Evolutionary conservation across 2,888 invertebrate species (phyloP).

Genomic region (Agrotis puta): DNA sequence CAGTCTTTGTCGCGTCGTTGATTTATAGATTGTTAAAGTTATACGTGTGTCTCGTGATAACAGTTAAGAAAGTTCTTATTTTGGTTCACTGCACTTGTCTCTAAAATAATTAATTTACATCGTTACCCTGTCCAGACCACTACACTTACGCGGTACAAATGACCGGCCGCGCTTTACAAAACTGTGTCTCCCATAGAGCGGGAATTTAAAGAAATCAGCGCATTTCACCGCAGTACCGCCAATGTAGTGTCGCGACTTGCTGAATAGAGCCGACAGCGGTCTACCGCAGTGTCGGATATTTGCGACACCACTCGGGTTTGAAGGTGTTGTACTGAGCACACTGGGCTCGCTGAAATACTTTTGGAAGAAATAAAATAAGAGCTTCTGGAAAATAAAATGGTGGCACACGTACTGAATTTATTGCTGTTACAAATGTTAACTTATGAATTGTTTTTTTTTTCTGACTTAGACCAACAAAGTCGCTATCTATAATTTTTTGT

Average conservation of each 20-base stretch:
- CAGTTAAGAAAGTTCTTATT: not conserved
- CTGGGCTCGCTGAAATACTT: not conserved
- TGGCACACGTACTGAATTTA: not conserved
- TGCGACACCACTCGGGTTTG: conserved; percentile 30
- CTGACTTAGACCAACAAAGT: not conserved
- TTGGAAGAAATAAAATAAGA: not conserved
- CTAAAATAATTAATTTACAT: conserved; percentile 27
- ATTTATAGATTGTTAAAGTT: too few species aligned
- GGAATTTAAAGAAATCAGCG: conserved; percentile 64
- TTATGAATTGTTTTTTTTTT: not conserved
- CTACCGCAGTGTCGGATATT: conserved; percentile 28
- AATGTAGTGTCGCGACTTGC: conserved; percentile 7
- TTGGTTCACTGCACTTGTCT: too few species aligned
- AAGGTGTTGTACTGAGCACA: not conserved
- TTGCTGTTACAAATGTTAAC: not conserved
- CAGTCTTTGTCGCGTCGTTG: too few species aligned
- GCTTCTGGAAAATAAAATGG: not conserved
- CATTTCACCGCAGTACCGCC: conserved; percentile 16
- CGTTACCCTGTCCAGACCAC: conserved; percentile 29
- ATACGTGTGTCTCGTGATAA: too few species aligned
- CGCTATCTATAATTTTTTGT: too few species aligned
- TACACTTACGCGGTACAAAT: conserved; percentile 44
- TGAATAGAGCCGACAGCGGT: conserved; percentile 51
- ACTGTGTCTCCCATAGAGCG: conserved; percentile 31
- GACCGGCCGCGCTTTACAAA: conserved; percentile 52